Conservation (phyloP, 2,797 vertebrate species). For the Sebastes vulpes region DNA sequence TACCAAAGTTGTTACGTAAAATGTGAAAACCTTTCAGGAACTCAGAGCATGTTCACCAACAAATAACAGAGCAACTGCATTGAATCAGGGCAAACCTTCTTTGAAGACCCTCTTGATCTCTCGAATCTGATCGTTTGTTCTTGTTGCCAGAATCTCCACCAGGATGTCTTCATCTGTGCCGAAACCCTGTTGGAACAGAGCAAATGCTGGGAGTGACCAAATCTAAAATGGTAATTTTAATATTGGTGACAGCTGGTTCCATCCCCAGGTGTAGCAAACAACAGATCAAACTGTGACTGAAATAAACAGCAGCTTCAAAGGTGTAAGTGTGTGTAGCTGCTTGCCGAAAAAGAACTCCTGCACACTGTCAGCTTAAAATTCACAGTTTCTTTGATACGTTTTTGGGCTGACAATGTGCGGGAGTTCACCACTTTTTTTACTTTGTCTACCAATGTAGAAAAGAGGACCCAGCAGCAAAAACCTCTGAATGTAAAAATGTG, state of each 20-base stretch:
- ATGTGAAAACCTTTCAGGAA: background rate
- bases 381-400: background rate
- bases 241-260: no score
- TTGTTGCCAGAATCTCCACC: constrained; percentile 91
- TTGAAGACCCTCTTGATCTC: constrained; percentile 87
- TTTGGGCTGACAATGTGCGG: background rate
- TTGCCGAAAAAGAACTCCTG: background rate
- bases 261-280: no score
- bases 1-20: background rate
- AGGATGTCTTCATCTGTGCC: constrained; percentile 91
- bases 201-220: background rate
- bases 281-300: background rate
- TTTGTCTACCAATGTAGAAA: background rate
- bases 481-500: background rate
- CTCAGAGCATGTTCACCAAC: background rate
- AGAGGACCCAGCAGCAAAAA: background rate
- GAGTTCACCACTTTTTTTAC: background rate
- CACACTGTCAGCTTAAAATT: background rate
- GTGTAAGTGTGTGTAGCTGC: background rate
- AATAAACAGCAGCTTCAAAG: background rate
- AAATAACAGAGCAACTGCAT: background rate
- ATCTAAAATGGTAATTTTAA: background rate
- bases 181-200: constrained; percentile 78
- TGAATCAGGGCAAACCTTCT: constrained; percentile 81
- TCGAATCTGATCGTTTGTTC: constrained; percentile 87